Evolutionary conservation across 2,888 invertebrate genomes (phyloP).

Genomic region (Caenorhabditis becei): DNA sequence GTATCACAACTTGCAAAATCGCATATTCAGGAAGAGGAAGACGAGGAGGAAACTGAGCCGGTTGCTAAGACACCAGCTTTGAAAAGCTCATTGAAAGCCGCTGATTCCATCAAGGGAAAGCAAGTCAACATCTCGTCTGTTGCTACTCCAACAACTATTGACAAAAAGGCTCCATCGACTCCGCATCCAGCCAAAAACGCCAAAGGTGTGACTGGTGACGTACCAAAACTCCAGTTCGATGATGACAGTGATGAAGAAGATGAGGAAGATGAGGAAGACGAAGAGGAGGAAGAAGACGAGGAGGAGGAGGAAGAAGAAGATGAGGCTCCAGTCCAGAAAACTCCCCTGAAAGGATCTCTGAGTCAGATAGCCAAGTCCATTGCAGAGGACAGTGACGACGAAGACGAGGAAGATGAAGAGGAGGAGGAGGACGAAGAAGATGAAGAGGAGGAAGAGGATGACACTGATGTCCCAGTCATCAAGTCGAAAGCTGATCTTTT

Average conservation of each 20-base stretch:
- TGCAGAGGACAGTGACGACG: slow-evolving; percentile 48
- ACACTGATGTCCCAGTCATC: slow-evolving; percentile 30
- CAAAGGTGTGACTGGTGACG: slow-evolving; percentile 22
- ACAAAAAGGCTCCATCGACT: slow-evolving; percentile 69
- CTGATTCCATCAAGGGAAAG: slow-evolving; percentile 62
- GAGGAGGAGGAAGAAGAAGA: slow-evolving; percentile 65
- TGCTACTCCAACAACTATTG: slow-evolving; percentile 67
- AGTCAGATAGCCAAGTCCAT: slow-evolving; percentile 48
- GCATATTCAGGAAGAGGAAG: slow-evolving; percentile 60
- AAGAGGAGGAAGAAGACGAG: slow-evolving; percentile 63
- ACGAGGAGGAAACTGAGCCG: slow-evolving; percentile 66
- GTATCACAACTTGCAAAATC: neutral
- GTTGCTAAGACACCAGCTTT: slow-evolving; percentile 55
- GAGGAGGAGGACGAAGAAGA: slow-evolving; percentile 65
- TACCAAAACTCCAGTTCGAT: slow-evolving; percentile 64
- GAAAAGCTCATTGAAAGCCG: slow-evolving; percentile 61
- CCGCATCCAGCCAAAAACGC: slow-evolving; percentile 68
- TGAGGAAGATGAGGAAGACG: slow-evolving; percentile 61
- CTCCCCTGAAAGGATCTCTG: slow-evolving; percentile 10
- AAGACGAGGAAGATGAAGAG: slow-evolving; percentile 68
- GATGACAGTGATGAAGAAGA: slow-evolving; percentile 66
- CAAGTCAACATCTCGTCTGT: slow-evolving; percentile 67
- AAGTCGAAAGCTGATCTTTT: slow-evolving; percentile 44
- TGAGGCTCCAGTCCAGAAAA: slow-evolving; percentile 24
- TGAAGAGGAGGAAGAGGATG: slow-evolving; percentile 66